A percentile compares a stretch with the other conserved stretches of the same genome.
Conservation (phyloP, 2,888 invertebrate genomes). For the Leptopilina drosophilae region DNA sequence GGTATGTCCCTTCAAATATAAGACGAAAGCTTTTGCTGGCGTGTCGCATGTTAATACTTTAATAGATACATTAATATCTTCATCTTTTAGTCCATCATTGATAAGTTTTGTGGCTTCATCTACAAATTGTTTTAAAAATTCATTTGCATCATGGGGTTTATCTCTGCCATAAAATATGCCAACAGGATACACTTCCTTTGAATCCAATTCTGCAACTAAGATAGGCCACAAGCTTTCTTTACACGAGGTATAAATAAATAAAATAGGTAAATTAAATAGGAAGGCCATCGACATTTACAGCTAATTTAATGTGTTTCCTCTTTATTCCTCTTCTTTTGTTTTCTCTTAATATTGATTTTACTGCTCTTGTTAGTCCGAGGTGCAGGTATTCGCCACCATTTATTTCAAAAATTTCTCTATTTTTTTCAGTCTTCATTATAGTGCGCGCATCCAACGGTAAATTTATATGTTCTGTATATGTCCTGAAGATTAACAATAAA, state of each 20-base stretch:
- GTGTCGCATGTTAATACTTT: not conserved
- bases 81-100: not conserved
- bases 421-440: not conserved
- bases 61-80: not conserved
- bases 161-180: not conserved
- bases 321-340: conserved; percentile 7
- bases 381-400: not conserved
- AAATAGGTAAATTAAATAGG: too few species aligned
- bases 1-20: too few species aligned
- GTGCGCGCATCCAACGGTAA: not conserved
- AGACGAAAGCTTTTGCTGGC: too few species aligned
- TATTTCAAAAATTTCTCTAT: not conserved
- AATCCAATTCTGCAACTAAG: not conserved
- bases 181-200: conserved; percentile 3
- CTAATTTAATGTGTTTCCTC: not conserved
- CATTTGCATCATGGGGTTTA: not conserved
- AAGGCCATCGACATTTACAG: not conserved
- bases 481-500: not conserved
- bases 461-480: conserved; percentile 3
- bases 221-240: conserved; percentile 4
- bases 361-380: not conserved
- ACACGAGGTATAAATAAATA: not conserved
- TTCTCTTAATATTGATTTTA: not conserved
- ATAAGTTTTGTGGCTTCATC: not conserved
- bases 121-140: not conserved